These are phyloP conservation scores for Phataginus tetradactyla DNA, from an alignment of 2,797 vertebrate genomes.

Conservation along the genomic window DNA sequence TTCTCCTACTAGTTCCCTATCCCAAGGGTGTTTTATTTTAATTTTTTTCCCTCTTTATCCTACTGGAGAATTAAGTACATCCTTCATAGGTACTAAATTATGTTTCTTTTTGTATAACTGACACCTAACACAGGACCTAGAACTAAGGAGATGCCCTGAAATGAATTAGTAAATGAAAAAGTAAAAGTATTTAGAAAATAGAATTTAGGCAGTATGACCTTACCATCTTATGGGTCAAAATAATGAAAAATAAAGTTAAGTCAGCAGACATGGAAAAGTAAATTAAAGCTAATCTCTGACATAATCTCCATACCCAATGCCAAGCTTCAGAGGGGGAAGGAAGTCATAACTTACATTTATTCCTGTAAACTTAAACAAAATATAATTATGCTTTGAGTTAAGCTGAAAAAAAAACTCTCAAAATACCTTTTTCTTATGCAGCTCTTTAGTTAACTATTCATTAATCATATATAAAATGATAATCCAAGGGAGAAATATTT, in stretches of 20 bases:
- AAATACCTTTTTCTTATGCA: not conserved
- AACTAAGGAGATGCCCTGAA: not conserved
- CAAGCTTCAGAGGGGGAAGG: not conserved
- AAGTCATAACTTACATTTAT: not conserved
- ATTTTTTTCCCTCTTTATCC: not conserved
- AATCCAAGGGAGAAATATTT: not conserved
- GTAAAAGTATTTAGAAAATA: not conserved
- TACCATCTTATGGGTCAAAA: not conserved
- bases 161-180: not conserved
- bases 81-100: not conserved
- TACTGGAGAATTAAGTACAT: not conserved
- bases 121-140: rapidly evolving
- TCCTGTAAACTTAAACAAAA: not conserved
- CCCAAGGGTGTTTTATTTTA: not conserved
- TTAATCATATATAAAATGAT: not conserved
- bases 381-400: not conserved
- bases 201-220: not conserved
- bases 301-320: not conserved
- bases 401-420: not conserved
- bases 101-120: not conserved
- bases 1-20: not conserved
- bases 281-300: not conserved
- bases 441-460: not conserved
- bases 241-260: not conserved
- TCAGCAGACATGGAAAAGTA: not conserved